Conservation (phyloP, 2,113 vertebrate genomes). For the Felis chaus region DNA sequence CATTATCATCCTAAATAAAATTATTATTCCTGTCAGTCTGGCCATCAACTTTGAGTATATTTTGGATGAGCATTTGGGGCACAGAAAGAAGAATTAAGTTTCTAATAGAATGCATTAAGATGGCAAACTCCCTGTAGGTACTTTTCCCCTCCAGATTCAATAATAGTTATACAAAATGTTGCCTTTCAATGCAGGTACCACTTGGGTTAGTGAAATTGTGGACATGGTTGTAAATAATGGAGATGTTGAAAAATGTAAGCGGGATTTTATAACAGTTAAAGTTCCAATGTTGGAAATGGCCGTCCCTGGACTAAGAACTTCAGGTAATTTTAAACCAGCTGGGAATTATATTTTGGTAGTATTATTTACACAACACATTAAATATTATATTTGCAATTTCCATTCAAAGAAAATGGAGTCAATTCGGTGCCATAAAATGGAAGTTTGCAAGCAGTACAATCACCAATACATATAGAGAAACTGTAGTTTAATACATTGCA, state of each 20-base stretch:
- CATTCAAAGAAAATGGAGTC: background rate
- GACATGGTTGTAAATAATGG: constrained; percentile 81
- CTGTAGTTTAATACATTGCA: background rate
- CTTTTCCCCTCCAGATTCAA: background rate
- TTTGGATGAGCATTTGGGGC: background rate
- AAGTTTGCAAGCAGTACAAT: background rate
- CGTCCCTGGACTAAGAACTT: background rate
- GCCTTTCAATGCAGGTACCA: constrained; percentile 80
- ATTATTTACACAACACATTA: background rate
- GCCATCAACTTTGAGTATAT: background rate
- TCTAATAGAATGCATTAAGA: background rate
- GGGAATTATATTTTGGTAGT: background rate
- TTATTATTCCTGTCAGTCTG: background rate
- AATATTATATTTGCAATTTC: background rate
- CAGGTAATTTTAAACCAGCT: constrained; percentile 74
- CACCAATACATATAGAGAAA: background rate
- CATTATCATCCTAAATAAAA: background rate
- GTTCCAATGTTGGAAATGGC: constrained; percentile 83
- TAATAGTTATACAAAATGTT: background rate
- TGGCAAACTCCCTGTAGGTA: background rate
- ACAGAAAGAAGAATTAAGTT: constrained; percentile 4
- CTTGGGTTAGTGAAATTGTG: constrained; percentile 85
- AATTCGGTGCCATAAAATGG: background rate
- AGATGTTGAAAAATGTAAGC: constrained; percentile 75
- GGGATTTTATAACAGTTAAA: constrained; percentile 70